A percentile compares a stretch with the other conserved stretches of the same genome.
Evolutionary conservation across 1,140 invertebrate species (phyloP).

Genomic region (Zaprionus ornatus): DNA sequence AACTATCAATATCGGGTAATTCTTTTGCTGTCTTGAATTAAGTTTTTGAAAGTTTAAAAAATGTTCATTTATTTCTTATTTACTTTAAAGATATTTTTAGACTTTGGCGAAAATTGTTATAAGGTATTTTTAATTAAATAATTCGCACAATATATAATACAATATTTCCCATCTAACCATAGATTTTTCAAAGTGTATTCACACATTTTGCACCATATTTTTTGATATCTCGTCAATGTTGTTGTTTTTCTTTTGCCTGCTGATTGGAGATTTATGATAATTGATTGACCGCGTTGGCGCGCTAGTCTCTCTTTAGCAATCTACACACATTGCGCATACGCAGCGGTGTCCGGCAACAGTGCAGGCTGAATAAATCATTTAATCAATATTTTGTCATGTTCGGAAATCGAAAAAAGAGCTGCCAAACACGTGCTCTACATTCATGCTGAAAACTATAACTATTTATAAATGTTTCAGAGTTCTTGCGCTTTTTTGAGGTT

Average conservation of each 20-base stretch:
- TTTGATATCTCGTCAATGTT: constrained; percentile 21
- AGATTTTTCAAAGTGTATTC: neutral
- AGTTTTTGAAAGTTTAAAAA: neutral
- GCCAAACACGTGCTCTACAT: constrained; percentile 75
- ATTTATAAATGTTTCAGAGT: constrained; percentile 29
- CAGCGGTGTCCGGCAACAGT: constrained; percentile 53
- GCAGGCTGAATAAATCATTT: constrained; percentile 68
- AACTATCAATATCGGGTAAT: no score
- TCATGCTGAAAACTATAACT: constrained; percentile 15
- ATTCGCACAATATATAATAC: no score
- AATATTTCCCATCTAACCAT: neutral
- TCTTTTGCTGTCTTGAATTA: no score
- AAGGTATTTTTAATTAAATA: no score
- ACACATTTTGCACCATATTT: neutral
- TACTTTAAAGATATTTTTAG: neutral
- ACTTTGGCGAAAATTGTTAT: no score
- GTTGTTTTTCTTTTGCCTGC: constrained; percentile 12
- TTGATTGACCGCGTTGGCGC: constrained; percentile 62
- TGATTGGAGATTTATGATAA: constrained; percentile 66
- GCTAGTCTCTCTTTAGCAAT: constrained; percentile 29
- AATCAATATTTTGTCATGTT: constrained; percentile 80
- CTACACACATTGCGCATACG: constrained; percentile 62
- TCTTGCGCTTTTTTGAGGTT: constrained; percentile 12
- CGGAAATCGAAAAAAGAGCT: constrained; percentile 52
- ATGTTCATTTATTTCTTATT: neutral